These are phyloP conservation scores for Dissostichus mawsoni DNA, from an alignment of 2,113 vertebrate species.

Conservation along the genomic window DNA sequence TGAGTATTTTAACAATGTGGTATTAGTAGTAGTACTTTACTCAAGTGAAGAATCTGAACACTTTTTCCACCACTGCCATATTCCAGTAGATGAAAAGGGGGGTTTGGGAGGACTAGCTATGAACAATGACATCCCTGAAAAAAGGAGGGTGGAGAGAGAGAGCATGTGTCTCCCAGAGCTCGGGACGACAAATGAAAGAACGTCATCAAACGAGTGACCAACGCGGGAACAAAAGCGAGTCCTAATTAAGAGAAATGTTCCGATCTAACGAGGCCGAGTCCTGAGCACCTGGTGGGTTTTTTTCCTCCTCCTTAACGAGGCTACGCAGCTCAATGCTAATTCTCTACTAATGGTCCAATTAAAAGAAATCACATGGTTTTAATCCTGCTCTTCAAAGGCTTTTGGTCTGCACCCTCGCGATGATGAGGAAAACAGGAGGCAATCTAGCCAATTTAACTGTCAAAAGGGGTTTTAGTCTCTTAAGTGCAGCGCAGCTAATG, in stretches of 20 bases:
- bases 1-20: too few species aligned
- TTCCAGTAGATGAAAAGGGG: constrained; percentile 55
- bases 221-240: constrained; percentile 69
- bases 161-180: constrained; percentile 40
- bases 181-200: constrained; percentile 52
- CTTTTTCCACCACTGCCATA: constrained; percentile 30
- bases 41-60: too few species aligned
- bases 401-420: constrained; percentile 74
- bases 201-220: constrained; percentile 64
- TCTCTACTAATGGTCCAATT: constrained; percentile 87
- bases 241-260: constrained; percentile 70
- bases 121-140: constrained; percentile 30
- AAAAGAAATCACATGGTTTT: constrained; percentile 87
- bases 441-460: constrained; percentile 82
- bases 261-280: constrained; percentile 73
- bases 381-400: constrained; percentile 85
- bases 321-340: constrained; percentile 83
- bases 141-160: constrained; percentile 18
- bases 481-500: constrained; percentile 82
- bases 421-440: constrained; percentile 82
- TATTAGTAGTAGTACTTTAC: too few species aligned
- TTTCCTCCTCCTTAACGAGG: constrained; percentile 79
- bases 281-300: constrained; percentile 74
- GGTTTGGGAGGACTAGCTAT: constrained; percentile 31
- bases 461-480: constrained; percentile 79